Conservation (phyloP, 2,113 vertebrate genomes). For the Jacana jacana region DNA sequence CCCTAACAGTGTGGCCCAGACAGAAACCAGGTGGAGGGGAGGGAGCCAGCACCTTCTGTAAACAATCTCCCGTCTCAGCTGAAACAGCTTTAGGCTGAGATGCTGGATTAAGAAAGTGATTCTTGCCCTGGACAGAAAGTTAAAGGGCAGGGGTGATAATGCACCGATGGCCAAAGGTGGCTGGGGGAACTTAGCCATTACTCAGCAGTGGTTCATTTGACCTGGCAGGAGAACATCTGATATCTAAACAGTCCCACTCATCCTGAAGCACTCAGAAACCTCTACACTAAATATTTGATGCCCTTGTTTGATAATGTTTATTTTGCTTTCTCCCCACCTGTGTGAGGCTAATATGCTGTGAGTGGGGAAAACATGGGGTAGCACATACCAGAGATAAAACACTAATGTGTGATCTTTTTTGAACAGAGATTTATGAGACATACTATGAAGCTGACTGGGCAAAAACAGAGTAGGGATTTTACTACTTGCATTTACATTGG, state of each 20-base stretch:
- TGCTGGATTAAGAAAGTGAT: conserved; percentile 56
- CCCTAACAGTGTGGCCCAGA: conserved; percentile 65
- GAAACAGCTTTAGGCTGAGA: conserved; percentile 49
- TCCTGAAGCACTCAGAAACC: conserved; percentile 54
- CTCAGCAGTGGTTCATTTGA: conserved; percentile 63
- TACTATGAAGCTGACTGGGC: not conserved
- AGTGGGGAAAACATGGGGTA: not conserved
- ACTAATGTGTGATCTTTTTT: not conserved
- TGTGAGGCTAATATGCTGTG: not conserved
- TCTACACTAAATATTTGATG: conserved; percentile 71
- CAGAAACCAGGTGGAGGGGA: conserved; percentile 76
- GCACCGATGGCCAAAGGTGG: conserved; percentile 60
- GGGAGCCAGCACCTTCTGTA: conserved; percentile 68
- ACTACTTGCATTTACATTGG: not conserved
- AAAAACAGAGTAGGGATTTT: not conserved
- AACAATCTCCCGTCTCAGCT: conserved; percentile 64
- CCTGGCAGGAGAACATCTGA: conserved; percentile 74
- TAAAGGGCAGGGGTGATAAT: conserved; percentile 71
- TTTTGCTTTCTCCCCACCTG: conserved; percentile 48
- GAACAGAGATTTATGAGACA: not conserved
- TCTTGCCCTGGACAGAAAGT: conserved; percentile 54
- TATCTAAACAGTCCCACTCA: conserved; percentile 67
- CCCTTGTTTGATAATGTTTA: conserved; percentile 23
- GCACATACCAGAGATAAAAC: conserved; percentile 22
- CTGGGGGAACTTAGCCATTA: conserved; percentile 58